Evolutionary conservation across 2,888 invertebrate species (phyloP).

Genomic region (Phasia obesa): DNA sequence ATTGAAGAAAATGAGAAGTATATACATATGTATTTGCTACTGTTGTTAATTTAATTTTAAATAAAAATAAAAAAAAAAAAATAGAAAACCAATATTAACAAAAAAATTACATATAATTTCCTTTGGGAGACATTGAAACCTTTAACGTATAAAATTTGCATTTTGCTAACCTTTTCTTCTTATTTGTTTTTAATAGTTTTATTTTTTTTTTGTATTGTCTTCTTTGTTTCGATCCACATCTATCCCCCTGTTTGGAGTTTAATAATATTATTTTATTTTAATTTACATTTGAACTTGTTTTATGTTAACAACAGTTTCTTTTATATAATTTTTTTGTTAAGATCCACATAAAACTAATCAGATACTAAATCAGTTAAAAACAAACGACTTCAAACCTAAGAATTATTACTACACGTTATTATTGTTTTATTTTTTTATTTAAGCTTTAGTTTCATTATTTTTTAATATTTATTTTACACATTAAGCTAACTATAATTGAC

Average conservation of each 20-base stretch:
- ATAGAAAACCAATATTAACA: background rate
- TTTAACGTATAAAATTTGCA: conserved; percentile 51
- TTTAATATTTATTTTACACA: background rate
- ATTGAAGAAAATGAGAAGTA: conserved; percentile 27
- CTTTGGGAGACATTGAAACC: background rate
- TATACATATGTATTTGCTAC: background rate
- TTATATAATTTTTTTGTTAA: conserved; percentile 43
- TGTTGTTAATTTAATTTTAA: no score
- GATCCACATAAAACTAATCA: conserved; percentile 30
- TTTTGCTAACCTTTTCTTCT: conserved; percentile 73
- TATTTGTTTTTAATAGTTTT: conserved; percentile 51
- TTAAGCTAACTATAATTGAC: conserved; percentile 45
- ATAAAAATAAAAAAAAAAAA: background rate
- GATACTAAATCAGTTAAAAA: conserved; percentile 19
- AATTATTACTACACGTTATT: conserved; percentile 25
- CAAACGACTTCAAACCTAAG: conserved; percentile 22
- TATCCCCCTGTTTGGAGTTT: conserved; percentile 74
- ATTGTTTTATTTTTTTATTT: conserved; percentile 26
- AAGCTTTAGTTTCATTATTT: conserved; percentile 7
- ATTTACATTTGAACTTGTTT: conserved; percentile 27
- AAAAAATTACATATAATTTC: background rate
- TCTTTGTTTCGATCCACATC: conserved; percentile 81
- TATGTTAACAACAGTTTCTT: conserved; percentile 40
- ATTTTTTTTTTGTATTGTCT: conserved; percentile 71
- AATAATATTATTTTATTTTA: conserved; percentile 34